A percentile compares a stretch with the other conserved stretches of the same genome.
phyloP scores from a whole-genome alignment of 2,113 vertebrate species.

The Marcusenius ussheri region DNA sequence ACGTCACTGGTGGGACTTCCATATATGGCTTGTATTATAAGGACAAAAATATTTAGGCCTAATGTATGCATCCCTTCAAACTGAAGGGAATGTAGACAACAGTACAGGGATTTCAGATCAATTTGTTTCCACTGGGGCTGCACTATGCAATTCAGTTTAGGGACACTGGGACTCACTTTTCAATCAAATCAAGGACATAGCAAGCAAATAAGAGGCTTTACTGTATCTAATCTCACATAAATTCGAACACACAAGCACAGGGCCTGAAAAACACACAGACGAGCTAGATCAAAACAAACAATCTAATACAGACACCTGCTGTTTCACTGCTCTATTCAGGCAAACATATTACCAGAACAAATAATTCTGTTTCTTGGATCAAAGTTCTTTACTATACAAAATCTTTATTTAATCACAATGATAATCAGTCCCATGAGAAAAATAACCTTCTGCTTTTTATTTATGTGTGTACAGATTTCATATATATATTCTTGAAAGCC shows the following conservation, averaged over 20 bases:
- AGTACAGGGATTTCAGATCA: not conserved
- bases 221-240: constrained; percentile 58
- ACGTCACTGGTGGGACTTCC: not conserved
- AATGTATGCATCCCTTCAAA: not conserved
- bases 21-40: not conserved
- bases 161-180: constrained; percentile 59
- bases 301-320: not conserved
- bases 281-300: constrained; percentile 23
- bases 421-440: not conserved
- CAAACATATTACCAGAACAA: not conserved
- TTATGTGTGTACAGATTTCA: not conserved
- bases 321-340: not conserved
- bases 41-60: not conserved
- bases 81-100: not conserved
- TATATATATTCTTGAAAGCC: not conserved
- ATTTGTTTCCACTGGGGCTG: constrained; percentile 13
- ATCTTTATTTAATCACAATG: not conserved
- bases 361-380: not conserved
- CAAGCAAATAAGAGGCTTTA: constrained; percentile 65
- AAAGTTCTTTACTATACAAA: not conserved
- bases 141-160: not conserved
- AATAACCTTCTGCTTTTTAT: not conserved
- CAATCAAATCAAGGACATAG: constrained; percentile 61
- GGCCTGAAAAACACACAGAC: constrained; percentile 26
- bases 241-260: constrained; percentile 21